phyloP scores from a whole-genome alignment of 2,797 vertebrate genomes.

The Notolepis coatsorum region DNA sequence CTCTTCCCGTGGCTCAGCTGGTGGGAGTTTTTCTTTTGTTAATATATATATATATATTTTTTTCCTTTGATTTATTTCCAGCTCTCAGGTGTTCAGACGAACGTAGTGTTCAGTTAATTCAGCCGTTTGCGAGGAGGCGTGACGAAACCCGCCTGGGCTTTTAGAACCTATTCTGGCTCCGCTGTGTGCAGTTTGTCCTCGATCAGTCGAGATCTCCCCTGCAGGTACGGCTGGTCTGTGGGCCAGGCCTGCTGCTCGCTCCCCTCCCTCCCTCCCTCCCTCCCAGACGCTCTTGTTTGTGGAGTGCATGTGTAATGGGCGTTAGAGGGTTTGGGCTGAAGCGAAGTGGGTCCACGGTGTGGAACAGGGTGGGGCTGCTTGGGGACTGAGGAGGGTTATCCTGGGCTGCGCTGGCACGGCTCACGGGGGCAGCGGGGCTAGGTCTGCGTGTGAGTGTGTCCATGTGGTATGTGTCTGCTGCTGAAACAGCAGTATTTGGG shows the following conservation, averaged over 20 bases:
- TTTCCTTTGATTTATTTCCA: slow-evolving; percentile 17
- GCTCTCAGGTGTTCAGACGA: slow-evolving; percentile 27
- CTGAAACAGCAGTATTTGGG: slow-evolving; percentile 75
- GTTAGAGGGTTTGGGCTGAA: slow-evolving; percentile 3
- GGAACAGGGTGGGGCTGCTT: slow-evolving; percentile 43
- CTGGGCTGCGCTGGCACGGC: slow-evolving; percentile 27
- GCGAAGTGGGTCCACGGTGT: slow-evolving; percentile 4
- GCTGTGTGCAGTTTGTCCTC: not conserved
- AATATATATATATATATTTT: too few relatives aligned
- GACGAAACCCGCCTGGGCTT: slow-evolving; percentile 28
- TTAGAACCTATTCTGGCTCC: not conserved
- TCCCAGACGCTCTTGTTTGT: slow-evolving; percentile 25
- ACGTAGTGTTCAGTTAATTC: not conserved
- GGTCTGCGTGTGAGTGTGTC: slow-evolving; percentile 17
- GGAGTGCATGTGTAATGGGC: slow-evolving; percentile 28
- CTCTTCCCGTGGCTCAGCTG: slow-evolving; percentile 12
- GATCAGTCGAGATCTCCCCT: slow-evolving; percentile 14
- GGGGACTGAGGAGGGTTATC: slow-evolving; percentile 42
- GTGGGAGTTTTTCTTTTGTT: not conserved
- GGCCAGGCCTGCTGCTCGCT: too few relatives aligned
- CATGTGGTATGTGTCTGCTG: slow-evolving; percentile 40
- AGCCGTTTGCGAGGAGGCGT: slow-evolving; percentile 1
- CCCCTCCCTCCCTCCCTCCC: too few relatives aligned
- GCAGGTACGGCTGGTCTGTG: too few relatives aligned
- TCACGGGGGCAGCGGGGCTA: slow-evolving; percentile 33